These are phyloP conservation scores for Ceuthmochares aereus DNA, from an alignment of 2,113 vertebrate species.

Conservation along the genomic window DNA sequence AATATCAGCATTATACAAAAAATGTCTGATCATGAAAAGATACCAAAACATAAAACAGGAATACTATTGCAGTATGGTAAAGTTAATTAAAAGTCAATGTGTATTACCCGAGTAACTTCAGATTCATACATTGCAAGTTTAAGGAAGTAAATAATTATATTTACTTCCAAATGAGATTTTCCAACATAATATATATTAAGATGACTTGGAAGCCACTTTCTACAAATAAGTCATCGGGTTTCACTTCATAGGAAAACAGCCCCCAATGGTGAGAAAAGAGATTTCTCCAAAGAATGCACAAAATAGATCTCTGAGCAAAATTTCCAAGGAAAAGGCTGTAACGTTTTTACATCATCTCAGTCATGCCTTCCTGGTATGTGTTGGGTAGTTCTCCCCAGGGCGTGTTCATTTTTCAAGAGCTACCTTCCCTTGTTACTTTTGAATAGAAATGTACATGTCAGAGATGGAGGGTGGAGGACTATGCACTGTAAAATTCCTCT, in stretches of 20 bases:
- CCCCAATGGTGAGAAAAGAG: background rate
- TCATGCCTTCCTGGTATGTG: background rate
- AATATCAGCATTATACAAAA: background rate
- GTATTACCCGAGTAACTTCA: background rate
- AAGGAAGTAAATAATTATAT: background rate
- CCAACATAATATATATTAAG: background rate
- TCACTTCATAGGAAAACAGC: background rate
- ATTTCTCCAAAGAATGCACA: background rate
- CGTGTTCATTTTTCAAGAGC: background rate
- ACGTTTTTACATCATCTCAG: background rate
- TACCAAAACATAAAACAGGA: background rate
- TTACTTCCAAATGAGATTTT: background rate
- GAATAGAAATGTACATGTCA: background rate
- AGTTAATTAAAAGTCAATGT: background rate
- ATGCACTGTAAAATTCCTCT: background rate
- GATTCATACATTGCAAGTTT: background rate
- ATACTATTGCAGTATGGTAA: background rate
- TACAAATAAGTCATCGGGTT: background rate
- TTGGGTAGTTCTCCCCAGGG: background rate
- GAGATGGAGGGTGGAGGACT: accelerated
- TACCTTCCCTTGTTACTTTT: background rate
- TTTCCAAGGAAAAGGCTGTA: background rate
- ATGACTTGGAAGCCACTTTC: background rate
- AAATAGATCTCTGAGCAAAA: background rate
- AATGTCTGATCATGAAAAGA: background rate